These are phyloP conservation scores for Cantharis lateralis DNA, from an alignment of 2,888 invertebrate species.

Conservation along the genomic window DNA sequence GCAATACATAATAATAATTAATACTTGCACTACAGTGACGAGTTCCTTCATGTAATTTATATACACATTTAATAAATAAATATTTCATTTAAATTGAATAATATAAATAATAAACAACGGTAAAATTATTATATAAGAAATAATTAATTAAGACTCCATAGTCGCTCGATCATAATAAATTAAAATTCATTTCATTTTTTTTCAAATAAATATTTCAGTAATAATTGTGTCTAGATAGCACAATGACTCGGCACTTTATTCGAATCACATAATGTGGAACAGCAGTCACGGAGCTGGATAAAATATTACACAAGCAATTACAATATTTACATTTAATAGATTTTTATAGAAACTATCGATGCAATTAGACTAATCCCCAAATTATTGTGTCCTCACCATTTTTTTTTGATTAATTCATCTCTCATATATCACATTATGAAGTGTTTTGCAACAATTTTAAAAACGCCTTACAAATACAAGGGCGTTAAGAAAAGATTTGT, in stretches of 20 bases:
- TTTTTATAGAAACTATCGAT: background rate
- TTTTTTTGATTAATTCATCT: background rate
- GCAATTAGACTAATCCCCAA: constrained; percentile 18
- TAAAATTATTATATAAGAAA: background rate
- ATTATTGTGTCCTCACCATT: background rate
- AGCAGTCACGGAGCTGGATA: constrained; percentile 24
- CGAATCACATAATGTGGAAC: constrained; percentile 29
- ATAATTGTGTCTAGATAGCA: constrained; percentile 10
- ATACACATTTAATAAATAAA: constrained; percentile 26
- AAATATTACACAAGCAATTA: constrained; percentile 29
- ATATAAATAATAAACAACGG: background rate
- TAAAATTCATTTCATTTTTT: background rate
- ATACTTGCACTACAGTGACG: constrained; percentile 16
- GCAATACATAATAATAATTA: background rate
- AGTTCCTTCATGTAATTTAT: constrained; percentile 1
- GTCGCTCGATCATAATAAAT: background rate
- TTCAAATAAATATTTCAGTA: background rate
- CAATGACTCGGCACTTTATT: constrained; percentile 19
- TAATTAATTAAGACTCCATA: background rate
- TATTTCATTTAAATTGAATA: constrained; percentile 2
- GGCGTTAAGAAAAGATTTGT: background rate
- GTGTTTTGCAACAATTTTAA: background rate
- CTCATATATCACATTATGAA: background rate
- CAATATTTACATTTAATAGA: constrained; percentile 26
- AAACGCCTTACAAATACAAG: background rate